Percentiles rank a stretch among this genome's conserved stretches.
phyloP scores from a whole-genome alignment of 2,888 invertebrate species.

The Drosophila nigricruria region DNA sequence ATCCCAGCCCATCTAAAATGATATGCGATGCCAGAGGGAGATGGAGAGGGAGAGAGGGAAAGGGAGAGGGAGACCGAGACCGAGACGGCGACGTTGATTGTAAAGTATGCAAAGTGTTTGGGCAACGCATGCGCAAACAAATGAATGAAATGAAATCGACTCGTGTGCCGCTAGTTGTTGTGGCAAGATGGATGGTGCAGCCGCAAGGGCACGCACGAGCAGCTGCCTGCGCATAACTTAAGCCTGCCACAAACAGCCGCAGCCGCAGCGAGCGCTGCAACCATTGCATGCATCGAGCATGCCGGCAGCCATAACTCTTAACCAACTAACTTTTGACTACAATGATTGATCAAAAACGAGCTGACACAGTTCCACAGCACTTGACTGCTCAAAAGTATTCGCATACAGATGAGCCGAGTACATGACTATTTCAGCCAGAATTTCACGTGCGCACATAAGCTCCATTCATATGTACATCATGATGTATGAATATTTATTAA shows the following conservation, averaged over 20 bases:
- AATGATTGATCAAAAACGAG: slow-evolving; percentile 31
- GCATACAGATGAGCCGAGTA: slow-evolving; percentile 7
- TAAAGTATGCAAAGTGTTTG: slow-evolving; percentile 68
- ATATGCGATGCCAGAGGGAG: background rate
- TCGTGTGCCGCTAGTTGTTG: slow-evolving; percentile 39
- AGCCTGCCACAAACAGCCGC: slow-evolving; percentile 20
- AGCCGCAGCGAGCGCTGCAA: background rate
- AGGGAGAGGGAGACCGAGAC: background rate
- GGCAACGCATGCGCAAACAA: slow-evolving; percentile 76
- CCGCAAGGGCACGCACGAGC: slow-evolving; percentile 68
- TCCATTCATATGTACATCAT: background rate
- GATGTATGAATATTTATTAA: slow-evolving; percentile 1
- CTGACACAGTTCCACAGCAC: slow-evolving; percentile 36
- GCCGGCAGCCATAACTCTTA: slow-evolving; percentile 7
- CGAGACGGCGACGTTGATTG: slow-evolving; percentile 34
- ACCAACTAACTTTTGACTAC: slow-evolving; percentile 13
- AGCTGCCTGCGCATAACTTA: slow-evolving; percentile 63
- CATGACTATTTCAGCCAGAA: background rate
- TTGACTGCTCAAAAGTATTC: slow-evolving; percentile 3
- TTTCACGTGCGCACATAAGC: background rate
- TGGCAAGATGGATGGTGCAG: slow-evolving; percentile 56
- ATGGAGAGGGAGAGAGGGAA: background rate
- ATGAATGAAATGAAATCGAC: slow-evolving; percentile 60
- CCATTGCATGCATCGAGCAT: background rate
- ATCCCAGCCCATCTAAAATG: slow-evolving; percentile 16